Percentiles rank a stretch among this genome's conserved stretches.
Conservation (phyloP, 37 sponge, comb jelly and placozoan species). For the Diacarnus erythraeanus region DNA sequence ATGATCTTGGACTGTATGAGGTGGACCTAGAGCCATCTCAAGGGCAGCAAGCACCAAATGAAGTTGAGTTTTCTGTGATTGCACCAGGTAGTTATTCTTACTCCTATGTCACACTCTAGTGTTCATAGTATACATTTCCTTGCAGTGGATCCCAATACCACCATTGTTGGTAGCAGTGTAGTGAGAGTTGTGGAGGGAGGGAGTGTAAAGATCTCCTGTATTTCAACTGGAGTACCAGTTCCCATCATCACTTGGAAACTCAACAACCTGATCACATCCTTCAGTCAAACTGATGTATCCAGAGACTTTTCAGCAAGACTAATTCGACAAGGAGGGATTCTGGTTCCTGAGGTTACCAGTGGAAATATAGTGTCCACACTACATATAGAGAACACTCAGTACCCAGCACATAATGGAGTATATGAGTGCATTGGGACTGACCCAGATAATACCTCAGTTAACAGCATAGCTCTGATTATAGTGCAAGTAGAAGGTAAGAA, state of each 20-base stretch:
- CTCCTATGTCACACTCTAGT: too few relatives aligned
- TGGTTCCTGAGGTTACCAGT: not conserved
- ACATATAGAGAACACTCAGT: conserved; percentile 13
- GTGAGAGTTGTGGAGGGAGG: conserved; percentile 19
- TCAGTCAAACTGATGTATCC: not conserved
- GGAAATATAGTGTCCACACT: conserved; percentile 10
- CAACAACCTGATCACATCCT: not conserved
- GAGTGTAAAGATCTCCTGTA: conserved; percentile 27
- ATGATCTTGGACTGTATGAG: conserved; percentile 25
- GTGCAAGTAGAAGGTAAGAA: not conserved
- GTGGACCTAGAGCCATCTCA: too few relatives aligned
- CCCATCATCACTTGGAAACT: conserved; percentile 49
- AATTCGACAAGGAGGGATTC: too few relatives aligned
- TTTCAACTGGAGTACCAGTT: conserved; percentile 30
- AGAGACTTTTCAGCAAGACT: too few relatives aligned
- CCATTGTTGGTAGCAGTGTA: not conserved
- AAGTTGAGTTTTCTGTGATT: conserved; percentile 9
- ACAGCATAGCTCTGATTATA: not conserved
- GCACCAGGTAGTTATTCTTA: conserved; percentile 1
- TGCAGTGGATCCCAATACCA: conserved; percentile 16
- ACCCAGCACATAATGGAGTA: conserved; percentile 34
- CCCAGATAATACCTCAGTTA: not conserved
- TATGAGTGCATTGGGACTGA: conserved; percentile 15
- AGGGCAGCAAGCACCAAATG: not conserved
- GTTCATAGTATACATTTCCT: not conserved